These are phyloP conservation scores for Cairina moschata DNA, from an alignment of 2,113 vertebrate genomes.

Conservation along the genomic window DNA sequence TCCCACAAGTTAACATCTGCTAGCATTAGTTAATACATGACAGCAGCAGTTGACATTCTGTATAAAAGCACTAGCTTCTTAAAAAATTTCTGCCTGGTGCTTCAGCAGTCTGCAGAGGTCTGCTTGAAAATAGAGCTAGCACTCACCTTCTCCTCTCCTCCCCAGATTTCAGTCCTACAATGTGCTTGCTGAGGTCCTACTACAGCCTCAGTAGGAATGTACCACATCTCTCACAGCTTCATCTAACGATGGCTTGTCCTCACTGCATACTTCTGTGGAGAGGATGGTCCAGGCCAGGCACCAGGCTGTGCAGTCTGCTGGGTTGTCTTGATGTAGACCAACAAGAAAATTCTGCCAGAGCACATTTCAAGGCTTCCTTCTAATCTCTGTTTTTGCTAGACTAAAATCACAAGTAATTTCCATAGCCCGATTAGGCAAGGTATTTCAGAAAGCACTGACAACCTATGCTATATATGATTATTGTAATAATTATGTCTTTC, in stretches of 20 bases:
- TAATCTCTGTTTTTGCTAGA: constrained; percentile 39
- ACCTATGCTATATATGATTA: constrained; percentile 56
- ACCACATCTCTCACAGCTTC: background rate
- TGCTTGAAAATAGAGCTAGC: background rate
- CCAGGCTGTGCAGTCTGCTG: background rate
- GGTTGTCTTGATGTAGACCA: background rate
- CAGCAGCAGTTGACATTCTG: background rate
- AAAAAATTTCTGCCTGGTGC: background rate
- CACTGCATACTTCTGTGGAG: fast-evolving
- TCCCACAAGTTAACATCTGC: background rate
- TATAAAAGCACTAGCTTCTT: background rate
- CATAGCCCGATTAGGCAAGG: constrained; percentile 53
- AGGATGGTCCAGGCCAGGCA: background rate
- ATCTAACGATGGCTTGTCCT: background rate
- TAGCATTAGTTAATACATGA: background rate
- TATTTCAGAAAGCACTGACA: constrained; percentile 73
- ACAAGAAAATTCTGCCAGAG: constrained; percentile 17
- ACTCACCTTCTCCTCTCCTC: background rate
- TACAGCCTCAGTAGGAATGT: background rate
- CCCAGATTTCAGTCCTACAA: background rate
- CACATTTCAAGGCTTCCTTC: background rate
- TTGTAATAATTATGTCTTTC: constrained; percentile 69
- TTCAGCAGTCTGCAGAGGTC: background rate
- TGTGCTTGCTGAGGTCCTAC: background rate
- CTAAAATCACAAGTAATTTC: constrained; percentile 63